Base-by-base conservation (phyloP, 2,113 vertebrate species). In the Lophura nycthemera region DNA sequence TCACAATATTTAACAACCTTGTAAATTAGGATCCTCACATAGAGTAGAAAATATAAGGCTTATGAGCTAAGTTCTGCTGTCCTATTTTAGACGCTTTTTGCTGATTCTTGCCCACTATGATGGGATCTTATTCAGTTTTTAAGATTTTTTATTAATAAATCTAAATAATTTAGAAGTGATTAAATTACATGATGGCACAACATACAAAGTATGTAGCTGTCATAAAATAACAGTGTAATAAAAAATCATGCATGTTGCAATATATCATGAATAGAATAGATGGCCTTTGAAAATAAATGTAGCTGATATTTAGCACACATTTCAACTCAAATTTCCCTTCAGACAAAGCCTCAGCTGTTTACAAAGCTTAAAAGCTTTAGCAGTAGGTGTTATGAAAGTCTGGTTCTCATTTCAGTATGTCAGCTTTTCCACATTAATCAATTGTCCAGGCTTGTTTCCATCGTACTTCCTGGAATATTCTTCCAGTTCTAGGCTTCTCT, bases 361-460 rank as follows among this genome's bases (percentile, higher is more conserved):
- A 92, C 19, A 5, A 89, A 88, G 16, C 57, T 72, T 70, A 90
- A 82, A 93, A 80, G 57, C 29, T 73, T 73, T 59, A 57, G 47
- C 4, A 85, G 18, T 36, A 24, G 2, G 2, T 77, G 29, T 85
- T 83, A 92, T 30, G n/a, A 83, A 94, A 86, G 17, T 90, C 73
- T 88, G 70, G 13, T 89, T 94, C 77, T 95, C 48, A 70, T 95
- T 89, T 91, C 52, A 87, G 0, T 60, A 60, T 70, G 65, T 87
- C 86, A 96, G 71, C 32, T 92, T 96, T 95, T 94, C 81, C 21
- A 29, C 67, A 64, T 73, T 92, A 81, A 90, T 86, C 50, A 72
- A 48, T 78, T 92, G 91, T 87, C 72, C 79, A 92, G 72, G 73
- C 74, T 87, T 87, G 65, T 94, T 95, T 94, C 73, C 61, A 71